Conservation (phyloP, 2,888 invertebrate species). For the Merodon equestris region DNA sequence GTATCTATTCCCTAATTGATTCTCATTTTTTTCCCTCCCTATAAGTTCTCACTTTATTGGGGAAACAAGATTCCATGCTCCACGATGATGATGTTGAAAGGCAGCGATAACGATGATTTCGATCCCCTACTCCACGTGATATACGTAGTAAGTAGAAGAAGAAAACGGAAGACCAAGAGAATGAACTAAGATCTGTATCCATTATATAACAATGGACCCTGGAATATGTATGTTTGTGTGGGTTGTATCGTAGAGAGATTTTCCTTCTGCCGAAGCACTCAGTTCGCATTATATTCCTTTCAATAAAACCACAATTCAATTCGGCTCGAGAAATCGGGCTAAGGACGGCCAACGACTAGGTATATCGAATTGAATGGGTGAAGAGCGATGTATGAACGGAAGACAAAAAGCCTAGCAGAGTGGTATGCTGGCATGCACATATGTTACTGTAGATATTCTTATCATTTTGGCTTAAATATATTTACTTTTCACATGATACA, state of each 20-base stretch:
- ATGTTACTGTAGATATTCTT: too few species aligned
- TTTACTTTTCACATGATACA: too few species aligned
- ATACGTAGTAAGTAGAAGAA: too few species aligned
- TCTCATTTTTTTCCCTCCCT: constrained; percentile 18
- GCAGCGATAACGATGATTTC: constrained; percentile 17
- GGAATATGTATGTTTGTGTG: constrained; percentile 20
- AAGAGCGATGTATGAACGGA: background rate
- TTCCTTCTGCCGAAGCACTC: constrained; percentile 26
- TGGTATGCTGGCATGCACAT: constrained; percentile 50
- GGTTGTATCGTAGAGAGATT: constrained; percentile 16
- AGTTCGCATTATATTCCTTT: constrained; percentile 43
- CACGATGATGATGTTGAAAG: constrained; percentile 8
- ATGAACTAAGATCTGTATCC: constrained; percentile 26
- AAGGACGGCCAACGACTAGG: too few species aligned
- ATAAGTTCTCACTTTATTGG: constrained; percentile 15
- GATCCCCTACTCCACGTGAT: background rate
- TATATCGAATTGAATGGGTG: too few species aligned
- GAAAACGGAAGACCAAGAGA: constrained; percentile 3
- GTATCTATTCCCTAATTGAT: constrained; percentile 36
- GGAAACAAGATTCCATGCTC: background rate
- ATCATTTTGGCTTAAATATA: too few species aligned
- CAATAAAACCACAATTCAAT: constrained; percentile 38
- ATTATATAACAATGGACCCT: constrained; percentile 22
- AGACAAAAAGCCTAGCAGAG: constrained; percentile 24
- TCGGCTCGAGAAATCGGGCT: constrained; percentile 20